These are phyloP conservation scores for Ctenodactylus gundi DNA, from an alignment of 2,113 vertebrate genomes.

Conservation along the genomic window DNA sequence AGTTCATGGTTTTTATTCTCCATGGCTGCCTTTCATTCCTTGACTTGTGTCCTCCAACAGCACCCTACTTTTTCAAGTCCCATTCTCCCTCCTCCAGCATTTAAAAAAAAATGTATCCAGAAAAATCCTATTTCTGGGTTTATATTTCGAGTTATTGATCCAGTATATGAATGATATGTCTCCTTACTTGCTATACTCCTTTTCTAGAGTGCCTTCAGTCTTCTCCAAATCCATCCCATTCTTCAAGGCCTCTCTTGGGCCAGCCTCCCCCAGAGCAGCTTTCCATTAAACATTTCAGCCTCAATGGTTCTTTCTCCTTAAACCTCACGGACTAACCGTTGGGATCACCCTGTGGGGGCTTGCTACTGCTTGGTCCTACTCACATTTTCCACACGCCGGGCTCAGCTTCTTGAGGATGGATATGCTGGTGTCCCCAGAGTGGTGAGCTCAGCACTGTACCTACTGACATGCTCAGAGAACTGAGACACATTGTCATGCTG, in stretches of 20 bases:
- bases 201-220: background rate
- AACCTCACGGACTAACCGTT: background rate
- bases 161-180: background rate
- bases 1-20: background rate
- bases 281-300: background rate
- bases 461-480: background rate
- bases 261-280: background rate
- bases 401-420: background rate
- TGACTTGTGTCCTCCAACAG: background rate
- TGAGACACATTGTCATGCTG: accelerated
- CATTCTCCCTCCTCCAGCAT: background rate
- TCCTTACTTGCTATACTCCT: background rate
- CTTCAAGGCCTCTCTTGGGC: background rate
- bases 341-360: background rate
- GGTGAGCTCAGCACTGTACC: background rate
- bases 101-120: background rate
- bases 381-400: background rate
- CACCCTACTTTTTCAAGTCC: background rate
- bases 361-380: background rate
- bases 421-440: background rate
- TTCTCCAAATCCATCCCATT: background rate
- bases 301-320: background rate
- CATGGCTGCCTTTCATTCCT: background rate
- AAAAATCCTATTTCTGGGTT: background rate
- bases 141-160: background rate